Evolutionary conservation across 2,888 invertebrate species (phyloP), one percentile per base, ranked within the genome.

Genomic region (Eupithecia subumbrata): DNA sequence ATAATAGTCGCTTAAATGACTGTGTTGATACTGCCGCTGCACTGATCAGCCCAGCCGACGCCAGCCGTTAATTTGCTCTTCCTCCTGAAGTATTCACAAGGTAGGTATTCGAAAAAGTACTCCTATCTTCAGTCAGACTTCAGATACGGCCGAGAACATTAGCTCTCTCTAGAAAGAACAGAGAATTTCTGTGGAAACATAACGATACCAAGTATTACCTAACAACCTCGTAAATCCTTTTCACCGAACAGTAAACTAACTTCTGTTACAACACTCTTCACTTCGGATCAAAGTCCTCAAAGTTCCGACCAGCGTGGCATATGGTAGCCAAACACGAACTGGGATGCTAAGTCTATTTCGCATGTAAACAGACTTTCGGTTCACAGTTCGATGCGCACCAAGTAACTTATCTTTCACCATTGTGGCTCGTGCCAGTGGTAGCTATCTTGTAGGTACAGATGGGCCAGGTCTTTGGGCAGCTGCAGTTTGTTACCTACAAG

Each of bases 341-440:
- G 94, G 90, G 90, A 89, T 92, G 86, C 86, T 80, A 81, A 87
- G 88, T 85, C 85, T 89, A 90, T 92, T 94, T 92, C 91, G 94
- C 94, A 92, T 92, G 92, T 93, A 92, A 92, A 94, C 94, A 91
- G 91, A 93, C 95, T 94, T 94, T 94, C 94, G 94, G 94, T 94
- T 94, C 92, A 94, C 93, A 92, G 89, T 88, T 93, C 94, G 95
- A 93, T 95, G 93, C 95, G 90, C 95, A 92, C 91, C 94, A 95
- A 91, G 94, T 90, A 92, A 94, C 91, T 92, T 94, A 91, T 95
- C 95, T 95, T 95, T 95, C 95, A 95, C 95, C 94, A 95, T 95
- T 95, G 95, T 94, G 89, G 92, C 92, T 90, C 91, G 91, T 91
- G 92, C 92, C 89, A 85, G 75, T 73, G 68, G 70, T 34, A 64